Evolutionary conservation across 2,888 invertebrate species (phyloP), one percentile per base, ranked within the genome.

Genomic region (Tiliacea aurago): DNA sequence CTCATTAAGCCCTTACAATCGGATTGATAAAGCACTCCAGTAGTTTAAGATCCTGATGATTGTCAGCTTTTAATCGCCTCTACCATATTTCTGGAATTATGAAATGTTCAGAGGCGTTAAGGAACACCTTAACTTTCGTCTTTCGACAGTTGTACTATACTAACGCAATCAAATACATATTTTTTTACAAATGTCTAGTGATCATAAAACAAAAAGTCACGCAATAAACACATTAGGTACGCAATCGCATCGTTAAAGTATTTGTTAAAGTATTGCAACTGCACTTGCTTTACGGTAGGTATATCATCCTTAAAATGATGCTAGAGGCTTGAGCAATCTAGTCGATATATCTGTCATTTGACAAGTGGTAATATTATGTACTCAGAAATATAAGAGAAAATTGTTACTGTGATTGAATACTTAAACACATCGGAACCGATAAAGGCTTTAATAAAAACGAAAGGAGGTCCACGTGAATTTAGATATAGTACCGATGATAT

Each of bases 191-290:
- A 63, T 69, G 56, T 78, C 65, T 68, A 63, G 70, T 64, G 59
- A 74, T 70, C 61, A 65, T 20, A 66, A 78, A 70, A 67, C 61
- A 58, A 76, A 81, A 80, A 73, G 76, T 68, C 86, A 86, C 86
- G 86, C 87, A 76, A 86, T 72, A 28, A n/a, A 41, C 63, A 68
- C 76, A 85, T 86, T 86, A 86, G 65, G 65, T 74, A 18, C 73
- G 78, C 73, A 80, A 84, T 84, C 70, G 56, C 65, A 70, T 81
- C 76, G 75, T 82, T 72, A 83, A 74, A 47, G 59, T 77, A 75
- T 74, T 74, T 75, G 63, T 76, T 74, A 63, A 80, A 78, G 53
- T 79, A 80, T 82, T 84, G 80, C 87, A 84, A 78, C 15, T 84
- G 66, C 76, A 67, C 18, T 83, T 59, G 49, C 65, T 83, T 78